phyloP scores from a whole-genome alignment of 2,888 invertebrate genomes.

The Cenopis cana region DNA sequence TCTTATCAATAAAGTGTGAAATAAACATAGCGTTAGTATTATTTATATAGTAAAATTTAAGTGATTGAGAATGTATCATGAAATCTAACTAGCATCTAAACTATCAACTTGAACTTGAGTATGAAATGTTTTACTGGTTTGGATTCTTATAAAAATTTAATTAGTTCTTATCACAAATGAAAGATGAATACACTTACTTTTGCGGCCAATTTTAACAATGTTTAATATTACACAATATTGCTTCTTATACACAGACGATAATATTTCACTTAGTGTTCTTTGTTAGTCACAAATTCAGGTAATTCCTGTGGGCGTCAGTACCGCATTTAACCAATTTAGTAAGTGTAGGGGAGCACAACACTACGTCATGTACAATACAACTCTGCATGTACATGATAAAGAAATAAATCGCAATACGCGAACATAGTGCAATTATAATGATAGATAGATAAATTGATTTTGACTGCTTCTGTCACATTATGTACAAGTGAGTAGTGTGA shows the following conservation, averaged over 20 bases:
- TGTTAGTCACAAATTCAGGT: neutral
- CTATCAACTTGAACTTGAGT: too few species aligned
- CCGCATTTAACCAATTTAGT: conserved; percentile 42
- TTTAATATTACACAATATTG: conserved; percentile 2
- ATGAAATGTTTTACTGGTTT: too few species aligned
- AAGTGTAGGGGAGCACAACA: conserved; percentile 45
- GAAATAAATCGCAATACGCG: conserved; percentile 11
- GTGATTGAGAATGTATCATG: neutral
- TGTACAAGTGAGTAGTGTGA: neutral
- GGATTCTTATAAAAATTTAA: neutral
- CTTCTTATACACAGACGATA: neutral
- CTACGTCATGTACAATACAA: conserved; percentile 16
- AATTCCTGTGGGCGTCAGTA: conserved; percentile 31
- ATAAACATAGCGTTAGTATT: neutral
- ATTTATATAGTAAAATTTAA: neutral
- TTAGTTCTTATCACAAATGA: neutral
- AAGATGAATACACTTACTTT: conserved; percentile 15
- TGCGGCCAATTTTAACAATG: neutral
- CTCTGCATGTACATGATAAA: conserved; percentile 2
- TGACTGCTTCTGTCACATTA: neutral
- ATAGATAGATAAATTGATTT: conserved; percentile 14
- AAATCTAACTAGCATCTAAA: neutral
- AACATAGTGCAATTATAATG: neutral
- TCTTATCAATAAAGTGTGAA: conserved; percentile 11
- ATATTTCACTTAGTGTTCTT: neutral